Evolutionary conservation across 2,113 vertebrate species (phyloP).

Genomic region (Centropus unirufus): DNA sequence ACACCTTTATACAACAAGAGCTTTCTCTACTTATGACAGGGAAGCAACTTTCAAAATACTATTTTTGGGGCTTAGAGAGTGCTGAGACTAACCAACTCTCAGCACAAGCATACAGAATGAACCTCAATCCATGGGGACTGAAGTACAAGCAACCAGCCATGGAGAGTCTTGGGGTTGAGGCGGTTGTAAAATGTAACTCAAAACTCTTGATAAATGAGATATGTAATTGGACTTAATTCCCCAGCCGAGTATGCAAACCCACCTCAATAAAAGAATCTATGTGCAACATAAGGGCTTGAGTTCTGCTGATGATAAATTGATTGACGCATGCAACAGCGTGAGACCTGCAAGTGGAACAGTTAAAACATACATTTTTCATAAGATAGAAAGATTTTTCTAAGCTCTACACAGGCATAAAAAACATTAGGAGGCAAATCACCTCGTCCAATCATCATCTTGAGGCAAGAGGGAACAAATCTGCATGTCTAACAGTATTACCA

Average conservation of each 20-base stretch:
- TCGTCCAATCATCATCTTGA: background rate
- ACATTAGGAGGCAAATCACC: background rate
- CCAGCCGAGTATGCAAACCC: slow-evolving; percentile 12
- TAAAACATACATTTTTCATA: background rate
- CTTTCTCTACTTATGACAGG: background rate
- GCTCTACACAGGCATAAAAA: background rate
- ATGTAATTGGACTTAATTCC: background rate
- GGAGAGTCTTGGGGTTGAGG: background rate
- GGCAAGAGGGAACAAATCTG: background rate
- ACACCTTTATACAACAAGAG: background rate
- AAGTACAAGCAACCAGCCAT: background rate
- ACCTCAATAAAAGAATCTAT: slow-evolving; percentile 98
- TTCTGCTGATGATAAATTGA: slow-evolving; percentile 98
- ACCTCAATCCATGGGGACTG: background rate
- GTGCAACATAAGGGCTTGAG: slow-evolving; percentile 97
- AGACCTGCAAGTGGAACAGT: slow-evolving; percentile 80
- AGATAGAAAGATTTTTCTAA: background rate
- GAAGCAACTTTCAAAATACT: background rate
- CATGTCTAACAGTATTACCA: background rate
- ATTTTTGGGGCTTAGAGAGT: background rate
- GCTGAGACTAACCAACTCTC: background rate
- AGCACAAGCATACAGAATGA: background rate
- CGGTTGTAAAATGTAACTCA: background rate
- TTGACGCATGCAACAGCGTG: slow-evolving; percentile 98
- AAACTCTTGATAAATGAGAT: background rate